phyloP scores from a whole-genome alignment of 2,113 vertebrate species.

The Gambusia affinis region DNA sequence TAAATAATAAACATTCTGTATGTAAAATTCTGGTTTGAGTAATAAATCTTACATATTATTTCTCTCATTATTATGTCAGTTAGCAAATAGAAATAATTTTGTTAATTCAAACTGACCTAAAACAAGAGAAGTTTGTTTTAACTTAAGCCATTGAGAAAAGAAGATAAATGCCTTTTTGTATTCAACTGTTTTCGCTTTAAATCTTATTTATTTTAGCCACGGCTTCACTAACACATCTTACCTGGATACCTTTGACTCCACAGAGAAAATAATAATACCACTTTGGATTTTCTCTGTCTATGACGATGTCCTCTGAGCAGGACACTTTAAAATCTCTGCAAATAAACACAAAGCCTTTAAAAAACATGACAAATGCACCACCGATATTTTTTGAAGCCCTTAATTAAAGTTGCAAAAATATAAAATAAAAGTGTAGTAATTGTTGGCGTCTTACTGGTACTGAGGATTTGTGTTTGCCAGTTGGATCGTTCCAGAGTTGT shows the following conservation, averaged over 20 bases:
- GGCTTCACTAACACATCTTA: conserved; percentile 59
- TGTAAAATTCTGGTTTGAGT: too few species aligned
- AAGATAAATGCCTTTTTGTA: neutral
- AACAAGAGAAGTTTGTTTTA: too few species aligned
- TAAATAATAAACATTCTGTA: too few species aligned
- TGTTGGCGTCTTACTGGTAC: conserved; percentile 84
- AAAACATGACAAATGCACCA: neutral
- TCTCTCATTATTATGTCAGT: too few species aligned
- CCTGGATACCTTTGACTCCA: conserved; percentile 96
- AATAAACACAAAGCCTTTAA: conserved; percentile 12
- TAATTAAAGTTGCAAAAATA: neutral
- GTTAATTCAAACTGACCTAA: too few species aligned
- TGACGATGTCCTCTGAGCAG: conserved; percentile 81
- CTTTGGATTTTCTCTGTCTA: conserved; percentile 88
- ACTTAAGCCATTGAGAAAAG: too few species aligned
- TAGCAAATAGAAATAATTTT: too few species aligned
- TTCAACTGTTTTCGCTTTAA: neutral
- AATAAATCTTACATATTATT: too few species aligned
- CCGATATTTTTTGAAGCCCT: neutral
- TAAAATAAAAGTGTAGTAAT: neutral
- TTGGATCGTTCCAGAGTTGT: conserved; percentile 79
- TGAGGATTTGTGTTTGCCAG: conserved; percentile 87
- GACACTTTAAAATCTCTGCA: conserved; percentile 87
- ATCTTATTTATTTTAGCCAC: neutral
- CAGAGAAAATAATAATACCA: conserved; percentile 99